phyloP scores from a whole-genome alignment of 2,888 invertebrate genomes.

The Meiosimyza decipiens region DNA sequence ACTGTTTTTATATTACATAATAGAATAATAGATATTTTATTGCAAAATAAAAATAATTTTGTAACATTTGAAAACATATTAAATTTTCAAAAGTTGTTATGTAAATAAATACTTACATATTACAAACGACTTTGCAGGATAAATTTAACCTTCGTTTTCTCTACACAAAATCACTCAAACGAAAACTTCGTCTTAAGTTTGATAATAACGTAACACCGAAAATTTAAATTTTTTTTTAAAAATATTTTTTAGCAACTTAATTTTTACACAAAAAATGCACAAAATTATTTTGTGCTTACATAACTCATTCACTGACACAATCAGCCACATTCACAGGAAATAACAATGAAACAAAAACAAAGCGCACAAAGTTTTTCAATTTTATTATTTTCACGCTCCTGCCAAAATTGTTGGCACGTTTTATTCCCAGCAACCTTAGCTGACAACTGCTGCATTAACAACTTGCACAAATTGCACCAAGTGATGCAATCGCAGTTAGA shows the following conservation, averaged over 20 bases:
- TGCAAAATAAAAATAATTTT: too few species aligned
- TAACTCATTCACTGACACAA: not conserved
- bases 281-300: not conserved
- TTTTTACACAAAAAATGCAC: not conserved
- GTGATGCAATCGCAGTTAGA: slow-evolving; percentile 13
- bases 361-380: not conserved
- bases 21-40: too few species aligned
- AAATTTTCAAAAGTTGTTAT: too few species aligned
- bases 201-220: too few species aligned
- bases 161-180: too few species aligned
- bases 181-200: too few species aligned
- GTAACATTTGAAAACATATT: too few species aligned
- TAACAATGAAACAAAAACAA: slow-evolving; percentile 1
- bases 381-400: not conserved
- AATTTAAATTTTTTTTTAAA: too few species aligned
- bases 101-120: too few species aligned
- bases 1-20: too few species aligned
- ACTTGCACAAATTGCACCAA: slow-evolving; percentile 13
- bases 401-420: slow-evolving; percentile 32
- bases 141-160: too few species aligned
- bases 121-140: too few species aligned
- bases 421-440: slow-evolving; percentile 25
- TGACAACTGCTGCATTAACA: slow-evolving; percentile 29
- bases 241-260: not conserved
- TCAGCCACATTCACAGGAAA: slow-evolving; percentile 3